Percentiles rank a stretch among this genome's conserved stretches.
These are phyloP conservation scores for Brachionus plicatilis DNA, from an alignment of 1,140 invertebrate genomes.

Conservation along the genomic window DNA sequence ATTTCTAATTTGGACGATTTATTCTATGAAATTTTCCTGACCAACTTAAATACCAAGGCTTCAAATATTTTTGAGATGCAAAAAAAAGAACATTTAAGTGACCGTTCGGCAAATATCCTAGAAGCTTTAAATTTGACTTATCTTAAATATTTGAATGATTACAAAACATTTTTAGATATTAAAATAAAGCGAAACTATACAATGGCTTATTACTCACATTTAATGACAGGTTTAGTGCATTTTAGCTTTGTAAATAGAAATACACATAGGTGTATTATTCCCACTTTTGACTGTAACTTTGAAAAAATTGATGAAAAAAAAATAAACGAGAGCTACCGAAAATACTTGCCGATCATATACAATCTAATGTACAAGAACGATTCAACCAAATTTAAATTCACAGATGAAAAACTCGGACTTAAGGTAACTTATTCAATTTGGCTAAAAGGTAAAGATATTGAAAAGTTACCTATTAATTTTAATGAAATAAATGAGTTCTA, in stretches of 20 bases:
- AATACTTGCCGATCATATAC: background rate
- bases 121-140: background rate
- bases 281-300: background rate
- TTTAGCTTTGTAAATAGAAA: constrained; percentile 27
- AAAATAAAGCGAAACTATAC: background rate
- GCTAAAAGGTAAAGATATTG: background rate
- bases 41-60: background rate
- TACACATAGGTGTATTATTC: background rate
- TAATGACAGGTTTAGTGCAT: constrained; percentile 15
- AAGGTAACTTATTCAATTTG: constrained; percentile 7
- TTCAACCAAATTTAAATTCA: background rate
- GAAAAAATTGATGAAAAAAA: background rate
- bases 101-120: background rate
- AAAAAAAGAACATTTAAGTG: background rate
- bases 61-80: background rate
- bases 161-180: background rate
- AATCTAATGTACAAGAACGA: background rate
- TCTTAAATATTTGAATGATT: constrained; percentile 11
- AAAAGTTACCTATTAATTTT: background rate
- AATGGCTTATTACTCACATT: constrained; percentile 11
- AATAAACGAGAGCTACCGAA: background rate
- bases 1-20: background rate
- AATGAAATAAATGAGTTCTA: constrained; percentile 13
- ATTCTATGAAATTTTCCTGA: background rate
- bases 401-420: background rate